Base-by-base conservation (phyloP, 2,797 vertebrate genomes). In the Oreochromis grahami region DNA sequence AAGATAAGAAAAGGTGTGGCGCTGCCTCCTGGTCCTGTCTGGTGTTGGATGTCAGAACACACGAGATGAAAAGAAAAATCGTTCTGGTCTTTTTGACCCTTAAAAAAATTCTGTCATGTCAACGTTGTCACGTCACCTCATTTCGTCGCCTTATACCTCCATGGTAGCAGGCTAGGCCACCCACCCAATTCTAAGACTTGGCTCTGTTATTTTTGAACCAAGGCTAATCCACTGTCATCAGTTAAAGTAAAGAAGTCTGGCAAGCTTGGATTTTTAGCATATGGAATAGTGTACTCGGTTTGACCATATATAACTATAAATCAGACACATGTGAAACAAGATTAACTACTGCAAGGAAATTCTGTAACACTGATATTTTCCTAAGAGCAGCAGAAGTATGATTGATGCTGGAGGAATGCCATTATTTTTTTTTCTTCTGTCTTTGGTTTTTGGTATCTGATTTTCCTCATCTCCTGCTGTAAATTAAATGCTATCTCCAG, bases 1-100 rank as follows among this genome's bases (percentile, higher is more conserved):
- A 60, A 93, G 77, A 92, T 92, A 93, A 95, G 91, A 92, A 88
- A 92, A 93, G 86, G 86, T 87, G 80, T 5, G 81, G 81, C 48
- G 89, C 87, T 82, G 88, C 86, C 87, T 63, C 89, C 94, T 88
- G 81, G 87, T 87, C 41, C 77, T 77, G 86, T 88, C 90, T 88
- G 85, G 76, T 48, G 38, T 82, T 84, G 53, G 34, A 92, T 78
- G 74, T 89, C 84, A 76, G 83, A 93, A 80, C 60, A 77, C 7
- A 58, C 53, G 26, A 87, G 70, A 93, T 92, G 72, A 93, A 95
- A 93, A 91, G 80, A 79, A 90, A 79, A 92, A 90, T 76, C 34
- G 1, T 41, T 65, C 34, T 38, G 56, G 12, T 32, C 74, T 79
- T 77, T 81, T 34, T 79, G 17, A 79, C 58, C 83, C 45, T 81